These are phyloP conservation scores for Indicator maculatus DNA, from an alignment of 2,113 vertebrate genomes.

Conservation along the genomic window DNA sequence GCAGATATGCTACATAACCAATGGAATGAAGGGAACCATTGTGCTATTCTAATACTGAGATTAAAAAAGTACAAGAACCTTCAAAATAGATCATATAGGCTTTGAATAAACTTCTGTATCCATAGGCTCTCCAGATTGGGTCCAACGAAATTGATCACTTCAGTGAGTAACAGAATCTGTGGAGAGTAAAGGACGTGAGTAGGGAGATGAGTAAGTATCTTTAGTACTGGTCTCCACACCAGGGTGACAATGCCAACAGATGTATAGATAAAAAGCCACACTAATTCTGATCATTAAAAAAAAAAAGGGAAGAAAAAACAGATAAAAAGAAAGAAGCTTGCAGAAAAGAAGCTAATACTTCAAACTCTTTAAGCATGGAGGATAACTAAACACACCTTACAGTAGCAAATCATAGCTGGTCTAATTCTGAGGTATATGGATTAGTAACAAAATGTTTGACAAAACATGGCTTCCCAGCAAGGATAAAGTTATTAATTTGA, in stretches of 20 bases:
- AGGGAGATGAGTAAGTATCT: not conserved
- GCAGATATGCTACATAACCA: rapidly evolving
- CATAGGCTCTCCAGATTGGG: not conserved
- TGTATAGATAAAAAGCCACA: not conserved
- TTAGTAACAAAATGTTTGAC: not conserved
- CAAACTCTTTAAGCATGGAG: not conserved
- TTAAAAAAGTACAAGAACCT: not conserved
- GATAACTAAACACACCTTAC: not conserved
- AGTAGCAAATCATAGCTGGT: not conserved
- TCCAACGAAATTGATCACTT: not conserved
- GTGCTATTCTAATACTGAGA: not conserved
- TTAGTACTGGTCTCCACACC: not conserved
- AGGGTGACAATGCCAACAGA: not conserved
- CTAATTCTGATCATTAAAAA: not conserved
- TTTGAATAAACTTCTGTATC: not conserved
- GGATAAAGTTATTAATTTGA: not conserved
- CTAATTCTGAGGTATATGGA: not conserved
- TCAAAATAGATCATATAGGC: rapidly evolving
- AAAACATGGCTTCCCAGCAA: not conserved
- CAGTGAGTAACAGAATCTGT: not conserved
- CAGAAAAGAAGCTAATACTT: not conserved
- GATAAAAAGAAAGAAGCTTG: not conserved
- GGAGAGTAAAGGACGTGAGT: not conserved
- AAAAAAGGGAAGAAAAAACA: rapidly evolving
- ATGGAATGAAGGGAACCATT: not conserved